Base-by-base conservation (phyloP, 2,888 invertebrate genomes). In the Chouioia cunea region DNA sequence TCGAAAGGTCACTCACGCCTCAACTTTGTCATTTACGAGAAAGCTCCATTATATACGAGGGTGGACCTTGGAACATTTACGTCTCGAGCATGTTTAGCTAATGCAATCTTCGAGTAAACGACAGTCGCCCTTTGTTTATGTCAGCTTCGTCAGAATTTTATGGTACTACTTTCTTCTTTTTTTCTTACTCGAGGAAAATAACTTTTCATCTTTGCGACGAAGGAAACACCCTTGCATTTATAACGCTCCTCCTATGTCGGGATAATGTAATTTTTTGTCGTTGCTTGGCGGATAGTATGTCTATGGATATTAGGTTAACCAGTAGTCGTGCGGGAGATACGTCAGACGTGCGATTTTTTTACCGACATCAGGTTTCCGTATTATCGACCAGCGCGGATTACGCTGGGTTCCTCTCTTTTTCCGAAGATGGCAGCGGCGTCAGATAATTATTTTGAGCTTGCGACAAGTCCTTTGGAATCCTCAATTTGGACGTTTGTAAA, bases 341-440 rank as follows among this genome's bases (percentile, higher is more conserved):
- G 53, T 27, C 23, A 27, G 12, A 23, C 27, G 27, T 14, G 16
- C 46, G 48, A 46, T 47, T 43, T 65, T 69, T 68, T 75, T 75
- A 76, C 73, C 77, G 62, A 66, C 65, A 27, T 44, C 50, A 65
- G 76, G 71, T 75, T 70, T 66, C 77, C 75, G 36, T 63, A 60
- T 77, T 77, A 76, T 73, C 75, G 75, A 76, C 75, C 62, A 47
- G 44, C 47, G 58, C 57, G 65, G 53, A 44, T 10, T 46, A 54
- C 56, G 60, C 64, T 56, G 71, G 77, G 75, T 81, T 82, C 73
- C 57, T 64, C 48, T 59, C 27, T 65, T 65, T 66, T 76, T 66
- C 76, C 75, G 76, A 52, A 80, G 83, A 80, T 83, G 83, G 81
- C 78, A 78, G 77, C 70, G 60, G 72, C 65, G 69, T 80, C 79